phyloP scores from a whole-genome alignment of 2,888 invertebrate genomes.

The Sminthurinus aureus region DNA sequence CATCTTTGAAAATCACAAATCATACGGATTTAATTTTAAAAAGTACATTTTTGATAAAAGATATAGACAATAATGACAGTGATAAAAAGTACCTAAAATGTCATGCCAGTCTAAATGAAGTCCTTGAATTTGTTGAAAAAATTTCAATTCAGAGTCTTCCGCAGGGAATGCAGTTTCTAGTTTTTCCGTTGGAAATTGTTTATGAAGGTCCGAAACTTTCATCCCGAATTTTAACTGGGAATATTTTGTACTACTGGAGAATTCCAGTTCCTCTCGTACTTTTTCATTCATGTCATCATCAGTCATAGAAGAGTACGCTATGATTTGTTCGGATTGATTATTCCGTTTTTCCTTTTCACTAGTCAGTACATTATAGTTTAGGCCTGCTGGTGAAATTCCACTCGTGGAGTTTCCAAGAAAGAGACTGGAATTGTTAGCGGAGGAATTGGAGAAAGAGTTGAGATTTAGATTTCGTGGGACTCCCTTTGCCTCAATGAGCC shows the following conservation, averaged over 20 bases:
- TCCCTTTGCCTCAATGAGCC: background rate
- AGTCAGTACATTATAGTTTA: too few relatives aligned
- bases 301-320: background rate
- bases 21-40: too few relatives aligned
- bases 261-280: too few relatives aligned
- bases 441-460: too few relatives aligned
- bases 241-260: background rate
- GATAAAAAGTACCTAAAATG: conserved; percentile 39
- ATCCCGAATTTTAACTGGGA: background rate
- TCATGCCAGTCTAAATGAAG: conserved; percentile 48
- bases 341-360: background rate
- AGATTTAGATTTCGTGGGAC: background rate
- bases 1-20: too few relatives aligned
- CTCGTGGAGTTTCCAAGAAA: too few relatives aligned
- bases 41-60: too few relatives aligned
- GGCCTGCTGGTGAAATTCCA: too few relatives aligned
- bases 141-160: conserved; percentile 33
- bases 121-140: conserved; percentile 45
- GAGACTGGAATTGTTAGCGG: too few relatives aligned
- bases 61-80: too few relatives aligned
- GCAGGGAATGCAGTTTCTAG: background rate
- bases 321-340: background rate
- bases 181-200: background rate
- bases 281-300: background rate
- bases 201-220: background rate